These are phyloP conservation scores for Neopipo cinnamomea DNA, from an alignment of 2,113 vertebrate genomes.

Conservation along the genomic window DNA sequence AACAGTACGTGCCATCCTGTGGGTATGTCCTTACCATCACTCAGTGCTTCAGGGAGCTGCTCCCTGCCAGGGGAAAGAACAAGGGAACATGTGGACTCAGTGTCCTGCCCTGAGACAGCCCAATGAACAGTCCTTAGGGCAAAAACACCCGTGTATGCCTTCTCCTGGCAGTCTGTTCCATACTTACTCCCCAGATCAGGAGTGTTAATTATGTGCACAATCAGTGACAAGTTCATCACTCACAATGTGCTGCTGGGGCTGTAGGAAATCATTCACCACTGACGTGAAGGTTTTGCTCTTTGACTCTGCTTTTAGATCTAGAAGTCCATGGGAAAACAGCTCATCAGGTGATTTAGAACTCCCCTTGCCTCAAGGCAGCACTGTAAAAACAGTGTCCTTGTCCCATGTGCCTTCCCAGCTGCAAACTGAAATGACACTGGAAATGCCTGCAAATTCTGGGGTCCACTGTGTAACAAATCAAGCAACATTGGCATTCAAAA, in stretches of 20 bases:
- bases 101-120: not conserved
- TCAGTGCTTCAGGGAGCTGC: not conserved
- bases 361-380: accelerated
- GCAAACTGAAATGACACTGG: not conserved
- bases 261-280: not conserved
- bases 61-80: too few relatives aligned
- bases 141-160: not conserved
- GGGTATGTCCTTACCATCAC: not conserved
- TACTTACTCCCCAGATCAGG: not conserved
- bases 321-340: not conserved
- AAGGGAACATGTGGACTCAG: accelerated
- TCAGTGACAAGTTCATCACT: not conserved
- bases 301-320: not conserved
- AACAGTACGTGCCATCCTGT: not conserved
- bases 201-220: not conserved
- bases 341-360: not conserved
- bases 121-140: not conserved
- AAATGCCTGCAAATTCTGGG: not conserved
- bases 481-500: not conserved
- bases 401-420: not conserved
- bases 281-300: not conserved
- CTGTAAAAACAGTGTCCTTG: not conserved
- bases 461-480: not conserved
- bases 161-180: not conserved
- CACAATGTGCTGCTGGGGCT: not conserved